Evolutionary conservation across 2,888 invertebrate genomes (phyloP).

Genomic region (Lepidochitona cinerea): DNA sequence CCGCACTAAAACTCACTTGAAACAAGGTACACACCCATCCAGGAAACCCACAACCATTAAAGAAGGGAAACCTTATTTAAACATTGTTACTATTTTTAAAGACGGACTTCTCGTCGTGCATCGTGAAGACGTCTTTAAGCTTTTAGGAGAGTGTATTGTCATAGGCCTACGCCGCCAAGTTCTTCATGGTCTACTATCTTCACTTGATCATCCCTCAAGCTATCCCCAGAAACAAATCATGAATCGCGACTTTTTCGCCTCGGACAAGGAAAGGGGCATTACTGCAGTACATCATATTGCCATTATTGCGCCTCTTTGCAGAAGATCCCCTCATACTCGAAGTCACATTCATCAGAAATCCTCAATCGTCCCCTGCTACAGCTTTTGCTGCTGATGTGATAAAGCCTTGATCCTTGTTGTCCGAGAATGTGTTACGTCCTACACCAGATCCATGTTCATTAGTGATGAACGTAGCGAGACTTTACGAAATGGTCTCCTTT

Average conservation of each 20-base stretch:
- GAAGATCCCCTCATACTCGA: slow-evolving; percentile 21
- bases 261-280: slow-evolving; percentile 27
- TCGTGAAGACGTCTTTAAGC: slow-evolving; percentile 9
- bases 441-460: slow-evolving; percentile 15
- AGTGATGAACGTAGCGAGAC: slow-evolving; percentile 12
- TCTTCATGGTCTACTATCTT: slow-evolving; percentile 36
- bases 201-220: slow-evolving; percentile 34
- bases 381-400: slow-evolving; percentile 44
- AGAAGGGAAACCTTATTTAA: slow-evolving; percentile 21
- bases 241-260: slow-evolving; percentile 34
- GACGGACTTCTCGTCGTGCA: neutral
- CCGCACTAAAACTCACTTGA: slow-evolving; percentile 26
- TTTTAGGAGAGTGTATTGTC: slow-evolving; percentile 30
- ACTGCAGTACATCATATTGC: slow-evolving; percentile 25
- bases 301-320: slow-evolving; percentile 36
- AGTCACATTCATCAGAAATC: slow-evolving; percentile 33
- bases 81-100: neutral
- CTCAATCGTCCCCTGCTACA: slow-evolving; percentile 28
- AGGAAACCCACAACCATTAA: slow-evolving; percentile 22
- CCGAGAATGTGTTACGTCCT: slow-evolving; percentile 30
- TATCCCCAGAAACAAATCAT: slow-evolving; percentile 34
- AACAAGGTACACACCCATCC: slow-evolving; percentile 36
- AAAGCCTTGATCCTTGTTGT: slow-evolving; percentile 31
- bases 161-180: slow-evolving; percentile 32
- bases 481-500: slow-evolving; percentile 6